Percentiles rank a stretch among this genome's conserved stretches.
phyloP scores from a whole-genome alignment of 2,888 invertebrate genomes.

The Aporophyla nigra region DNA sequence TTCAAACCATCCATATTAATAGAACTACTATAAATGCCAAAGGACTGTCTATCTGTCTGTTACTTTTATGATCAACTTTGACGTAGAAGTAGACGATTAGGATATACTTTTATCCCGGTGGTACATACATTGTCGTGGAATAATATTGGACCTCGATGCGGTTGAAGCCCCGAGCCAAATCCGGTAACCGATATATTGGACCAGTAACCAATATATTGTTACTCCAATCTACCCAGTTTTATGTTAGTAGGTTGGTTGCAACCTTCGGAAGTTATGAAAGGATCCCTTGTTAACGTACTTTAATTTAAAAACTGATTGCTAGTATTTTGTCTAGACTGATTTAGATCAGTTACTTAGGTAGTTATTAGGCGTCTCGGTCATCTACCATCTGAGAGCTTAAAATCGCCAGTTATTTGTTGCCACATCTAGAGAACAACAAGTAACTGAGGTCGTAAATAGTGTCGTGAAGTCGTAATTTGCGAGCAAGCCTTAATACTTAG shows the following conservation, averaged over 20 bases:
- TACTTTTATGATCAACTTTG: neutral
- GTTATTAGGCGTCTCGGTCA: slow-evolving; percentile 3
- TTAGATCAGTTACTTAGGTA: too few species aligned
- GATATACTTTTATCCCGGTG: neutral
- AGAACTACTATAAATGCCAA: neutral
- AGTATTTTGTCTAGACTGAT: slow-evolving; percentile 22
- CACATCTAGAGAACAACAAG: slow-evolving; percentile 28
- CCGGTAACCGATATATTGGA: neutral
- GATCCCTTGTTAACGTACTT: neutral
- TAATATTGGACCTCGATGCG: neutral
- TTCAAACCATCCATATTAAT: neutral
- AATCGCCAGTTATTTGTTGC: slow-evolving; percentile 34
- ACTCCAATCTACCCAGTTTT: neutral
- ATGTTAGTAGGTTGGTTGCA: neutral
- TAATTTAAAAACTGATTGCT: slow-evolving; percentile 13
- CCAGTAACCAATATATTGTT: neutral
- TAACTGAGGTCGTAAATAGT: slow-evolving; percentile 18
- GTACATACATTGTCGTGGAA: neutral
- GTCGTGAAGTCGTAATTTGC: slow-evolving; percentile 22
- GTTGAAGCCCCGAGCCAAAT: neutral
- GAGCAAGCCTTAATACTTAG: neutral
- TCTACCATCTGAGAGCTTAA: neutral
- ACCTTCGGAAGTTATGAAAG: slow-evolving; percentile 33
- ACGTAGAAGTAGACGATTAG: neutral
- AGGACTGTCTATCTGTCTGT: neutral